Percentiles rank a stretch among this genome's conserved stretches.
These are phyloP conservation scores for Ophiodon elongatus DNA, from an alignment of 2,113 vertebrate species.

Conservation along the genomic window DNA sequence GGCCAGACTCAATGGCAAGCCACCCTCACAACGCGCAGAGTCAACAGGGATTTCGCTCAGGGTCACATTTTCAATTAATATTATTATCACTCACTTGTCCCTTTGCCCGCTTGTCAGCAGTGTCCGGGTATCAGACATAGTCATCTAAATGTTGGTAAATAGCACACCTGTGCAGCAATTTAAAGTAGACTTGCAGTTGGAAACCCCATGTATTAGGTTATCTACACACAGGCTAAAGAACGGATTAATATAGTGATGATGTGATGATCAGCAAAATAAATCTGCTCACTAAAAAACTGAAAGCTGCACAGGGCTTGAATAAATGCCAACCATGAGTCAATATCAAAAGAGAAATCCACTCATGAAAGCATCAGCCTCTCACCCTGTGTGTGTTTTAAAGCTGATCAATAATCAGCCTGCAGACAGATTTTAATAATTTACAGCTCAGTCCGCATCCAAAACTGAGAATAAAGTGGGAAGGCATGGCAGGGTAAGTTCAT, in stretches of 20 bases:
- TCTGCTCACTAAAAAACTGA: conserved; percentile 20
- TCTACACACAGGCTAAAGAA: conserved; percentile 39
- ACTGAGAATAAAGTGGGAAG: conserved; percentile 11
- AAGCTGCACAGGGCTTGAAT: conserved; percentile 34
- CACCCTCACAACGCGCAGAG: conserved; percentile 34
- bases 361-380: conserved; percentile 60
- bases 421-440: conserved; percentile 83
- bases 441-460: conserved; percentile 51
- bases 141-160: conserved; percentile 50
- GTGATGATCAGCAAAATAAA: conserved; percentile 29
- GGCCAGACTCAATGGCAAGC: conserved; percentile 61
- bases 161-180: conserved; percentile 47
- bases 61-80: conserved; percentile 76
- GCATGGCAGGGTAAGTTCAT: not conserved
- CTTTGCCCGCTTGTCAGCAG: conserved; percentile 59
- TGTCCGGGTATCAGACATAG: conserved; percentile 69
- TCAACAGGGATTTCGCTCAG: conserved; percentile 70
- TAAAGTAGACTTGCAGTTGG: conserved; percentile 9
- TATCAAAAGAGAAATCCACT: conserved; percentile 56
- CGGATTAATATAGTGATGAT: conserved; percentile 35
- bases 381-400: conserved; percentile 55
- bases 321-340: conserved; percentile 53
- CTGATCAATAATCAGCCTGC: conserved; percentile 79
- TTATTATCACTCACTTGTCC: conserved; percentile 77
- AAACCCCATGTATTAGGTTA: conserved; percentile 7